Evolutionary conservation across 2,113 vertebrate genomes (phyloP).

Genomic region (Heterochromis multidens): DNA sequence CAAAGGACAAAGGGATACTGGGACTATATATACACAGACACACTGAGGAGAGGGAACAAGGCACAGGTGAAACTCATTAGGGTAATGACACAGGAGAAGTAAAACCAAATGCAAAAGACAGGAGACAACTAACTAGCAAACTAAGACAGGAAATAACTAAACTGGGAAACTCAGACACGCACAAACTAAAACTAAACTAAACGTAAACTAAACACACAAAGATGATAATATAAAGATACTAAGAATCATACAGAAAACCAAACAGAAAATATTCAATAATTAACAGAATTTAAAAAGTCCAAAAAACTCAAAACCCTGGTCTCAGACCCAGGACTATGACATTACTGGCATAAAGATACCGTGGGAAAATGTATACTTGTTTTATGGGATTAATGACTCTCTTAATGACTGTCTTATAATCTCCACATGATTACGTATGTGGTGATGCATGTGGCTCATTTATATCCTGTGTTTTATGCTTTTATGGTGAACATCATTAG

Average conservation of each 20-base stretch:
- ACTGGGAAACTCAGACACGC: rapidly evolving
- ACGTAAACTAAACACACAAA: no score
- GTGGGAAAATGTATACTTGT: not conserved
- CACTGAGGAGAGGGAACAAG: not conserved
- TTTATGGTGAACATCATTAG: not conserved
- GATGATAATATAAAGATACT: not conserved
- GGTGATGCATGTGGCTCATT: not conserved
- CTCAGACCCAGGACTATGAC: no score
- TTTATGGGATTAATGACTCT: no score
- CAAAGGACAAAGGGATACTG: not conserved
- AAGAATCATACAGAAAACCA: not conserved
- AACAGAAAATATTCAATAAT: not conserved
- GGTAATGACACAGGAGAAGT: rapidly evolving
- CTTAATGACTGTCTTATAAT: rapidly evolving
- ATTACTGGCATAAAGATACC: not conserved
- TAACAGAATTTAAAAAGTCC: not conserved
- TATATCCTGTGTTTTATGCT: not conserved
- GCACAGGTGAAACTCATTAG: rapidly evolving
- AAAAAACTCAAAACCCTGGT: not conserved
- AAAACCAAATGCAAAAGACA: not conserved
- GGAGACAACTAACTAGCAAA: not conserved
- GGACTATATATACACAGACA: not conserved
- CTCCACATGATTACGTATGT: not conserved
- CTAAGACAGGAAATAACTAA: rapidly evolving
- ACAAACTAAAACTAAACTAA: no score